phyloP scores from a whole-genome alignment of 30 jellyfish, hydroid and myxozoan species.

The Hydra vulgaris region DNA sequence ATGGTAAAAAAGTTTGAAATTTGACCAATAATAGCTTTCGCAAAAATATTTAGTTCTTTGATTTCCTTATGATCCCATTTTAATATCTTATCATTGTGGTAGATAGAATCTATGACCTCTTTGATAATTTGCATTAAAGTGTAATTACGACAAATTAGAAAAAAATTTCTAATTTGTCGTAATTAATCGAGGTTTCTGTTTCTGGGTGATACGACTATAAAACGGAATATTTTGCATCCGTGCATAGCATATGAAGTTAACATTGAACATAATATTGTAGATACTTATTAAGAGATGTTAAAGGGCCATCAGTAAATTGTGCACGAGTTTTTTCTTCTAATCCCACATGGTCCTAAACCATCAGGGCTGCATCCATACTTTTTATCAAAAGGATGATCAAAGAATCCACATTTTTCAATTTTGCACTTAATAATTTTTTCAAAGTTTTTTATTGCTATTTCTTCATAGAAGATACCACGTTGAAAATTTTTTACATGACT shows the following conservation, averaged over 20 bases:
- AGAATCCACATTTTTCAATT: slow-evolving; percentile 3
- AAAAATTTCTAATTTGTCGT: too few relatives aligned
- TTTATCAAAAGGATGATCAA: slow-evolving; percentile 2
- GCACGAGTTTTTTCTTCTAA: slow-evolving; percentile 3
- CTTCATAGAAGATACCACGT: slow-evolving; percentile 5
- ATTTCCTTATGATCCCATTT: slow-evolving; percentile 1
- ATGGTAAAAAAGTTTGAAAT: neutral
- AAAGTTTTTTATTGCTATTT: slow-evolving; percentile 1
- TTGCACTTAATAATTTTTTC: neutral
- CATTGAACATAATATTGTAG: slow-evolving; percentile 5
- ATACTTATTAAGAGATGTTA: neutral
- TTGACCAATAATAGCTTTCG: slow-evolving; percentile 1
- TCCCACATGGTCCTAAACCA: slow-evolving; percentile 1
- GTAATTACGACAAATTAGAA: slow-evolving; percentile 1
- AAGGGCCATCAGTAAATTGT: neutral
- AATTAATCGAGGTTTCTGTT: neutral
- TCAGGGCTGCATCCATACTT: slow-evolving; percentile 13
- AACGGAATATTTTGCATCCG: slow-evolving; percentile 14
- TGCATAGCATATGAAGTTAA: neutral
- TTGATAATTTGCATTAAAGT: neutral
- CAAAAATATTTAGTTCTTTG: neutral
- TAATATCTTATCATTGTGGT: neutral
- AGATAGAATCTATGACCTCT: slow-evolving; percentile 10
- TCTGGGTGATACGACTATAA: slow-evolving; percentile 20
- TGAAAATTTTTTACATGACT: slow-evolving; percentile 5